A percentile compares a stretch with the other conserved stretches of the same genome.
Evolutionary conservation across 2,113 vertebrate species (phyloP).

Genomic region (Ageneiosus marmoratus): DNA sequence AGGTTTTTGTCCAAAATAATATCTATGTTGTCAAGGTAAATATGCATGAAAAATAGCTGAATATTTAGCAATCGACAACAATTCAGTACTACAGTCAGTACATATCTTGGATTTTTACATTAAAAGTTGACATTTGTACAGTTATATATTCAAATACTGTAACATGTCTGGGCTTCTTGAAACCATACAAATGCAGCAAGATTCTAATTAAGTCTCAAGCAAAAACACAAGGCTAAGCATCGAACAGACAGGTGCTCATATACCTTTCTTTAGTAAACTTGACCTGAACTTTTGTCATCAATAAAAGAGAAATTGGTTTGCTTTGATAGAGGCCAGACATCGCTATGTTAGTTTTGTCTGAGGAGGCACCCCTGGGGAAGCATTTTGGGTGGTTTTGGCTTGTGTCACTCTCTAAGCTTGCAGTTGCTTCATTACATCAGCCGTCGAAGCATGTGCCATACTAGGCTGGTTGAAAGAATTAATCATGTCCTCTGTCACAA

Average conservation of each 20-base stretch:
- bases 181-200: not conserved
- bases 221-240: not conserved
- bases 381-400: constrained; percentile 60
- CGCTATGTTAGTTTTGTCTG: constrained; percentile 46
- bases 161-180: not conserved
- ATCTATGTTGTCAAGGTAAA: not conserved
- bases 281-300: constrained; percentile 58
- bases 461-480: constrained; percentile 55
- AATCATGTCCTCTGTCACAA: constrained; percentile 59
- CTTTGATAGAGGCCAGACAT: constrained; percentile 66
- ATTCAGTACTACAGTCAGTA: not conserved
- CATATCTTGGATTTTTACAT: not conserved
- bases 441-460: constrained; percentile 56
- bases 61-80: too few relatives aligned
- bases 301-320: constrained; percentile 36
- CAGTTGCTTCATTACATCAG: constrained; percentile 67
- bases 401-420: constrained; percentile 60
- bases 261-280: constrained; percentile 55
- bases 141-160: not conserved
- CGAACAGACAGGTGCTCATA: constrained; percentile 47
- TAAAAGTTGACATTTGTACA: not conserved
- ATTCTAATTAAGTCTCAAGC: constrained; percentile 32
- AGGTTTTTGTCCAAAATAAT: not conserved
- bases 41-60: too few relatives aligned
- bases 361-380: constrained; percentile 30